phyloP scores from a whole-genome alignment of 2,797 vertebrate genomes.

The Neoniphon sammara region DNA sequence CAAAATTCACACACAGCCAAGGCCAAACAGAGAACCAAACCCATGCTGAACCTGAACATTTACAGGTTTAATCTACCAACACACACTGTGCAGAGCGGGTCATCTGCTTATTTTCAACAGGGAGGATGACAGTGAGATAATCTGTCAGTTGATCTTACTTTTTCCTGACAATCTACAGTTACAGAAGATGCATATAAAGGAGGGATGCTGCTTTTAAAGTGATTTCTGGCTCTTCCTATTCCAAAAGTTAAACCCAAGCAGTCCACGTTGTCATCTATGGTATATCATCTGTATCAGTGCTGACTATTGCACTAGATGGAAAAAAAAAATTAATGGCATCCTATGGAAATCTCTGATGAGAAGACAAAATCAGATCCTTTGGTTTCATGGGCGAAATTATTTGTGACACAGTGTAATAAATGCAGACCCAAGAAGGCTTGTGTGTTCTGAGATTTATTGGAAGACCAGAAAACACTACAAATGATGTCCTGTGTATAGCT shows the following conservation, averaged over 20 bases:
- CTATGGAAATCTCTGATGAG: no score
- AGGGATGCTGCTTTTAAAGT: neutral
- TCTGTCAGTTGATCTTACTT: neutral
- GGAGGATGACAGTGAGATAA: neutral
- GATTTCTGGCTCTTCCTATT: neutral
- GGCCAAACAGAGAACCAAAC: slow-evolving; percentile 41
- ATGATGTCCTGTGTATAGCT: neutral
- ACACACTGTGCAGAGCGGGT: neutral
- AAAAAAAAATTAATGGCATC: neutral
- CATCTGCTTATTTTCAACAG: neutral
- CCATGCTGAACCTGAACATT: slow-evolving; percentile 52
- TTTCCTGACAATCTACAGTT: neutral
- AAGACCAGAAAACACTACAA: neutral
- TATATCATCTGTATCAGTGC: neutral
- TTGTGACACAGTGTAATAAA: neutral
- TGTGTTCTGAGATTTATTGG: neutral
- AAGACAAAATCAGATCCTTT: neutral
- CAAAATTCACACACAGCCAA: slow-evolving; percentile 40
- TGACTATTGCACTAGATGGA: neutral
- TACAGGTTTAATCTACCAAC: neutral
- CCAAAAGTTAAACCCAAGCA: neutral
- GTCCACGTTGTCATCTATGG: neutral
- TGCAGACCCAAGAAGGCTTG: no score
- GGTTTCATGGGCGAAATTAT: neutral
- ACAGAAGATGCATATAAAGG: neutral